Percentiles rank a stretch among this genome's conserved stretches.
Evolutionary conservation across 2,797 vertebrate species (phyloP).

Genomic region (Synaphobranchus kaupii): DNA sequence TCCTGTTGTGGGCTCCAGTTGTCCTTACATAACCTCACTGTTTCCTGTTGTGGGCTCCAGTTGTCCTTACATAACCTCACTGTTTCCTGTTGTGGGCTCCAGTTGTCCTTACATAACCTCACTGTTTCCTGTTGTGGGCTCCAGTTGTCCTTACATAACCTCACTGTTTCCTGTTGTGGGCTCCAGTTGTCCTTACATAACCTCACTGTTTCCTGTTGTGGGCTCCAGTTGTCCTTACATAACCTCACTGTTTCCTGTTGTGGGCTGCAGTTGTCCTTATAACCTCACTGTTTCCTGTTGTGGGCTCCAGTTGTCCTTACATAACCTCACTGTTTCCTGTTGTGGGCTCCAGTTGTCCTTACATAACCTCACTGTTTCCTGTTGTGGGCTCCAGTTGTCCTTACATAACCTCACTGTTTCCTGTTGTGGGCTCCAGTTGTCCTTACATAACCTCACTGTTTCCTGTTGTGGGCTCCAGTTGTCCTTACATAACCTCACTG

Average conservation of each 20-base stretch:
- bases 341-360: not conserved
- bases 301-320: slow-evolving; percentile 37
- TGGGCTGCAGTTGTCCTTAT: not conserved
- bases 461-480: not conserved
- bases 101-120: not conserved
- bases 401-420: too few relatives aligned
- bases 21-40: not conserved
- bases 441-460: too few relatives aligned
- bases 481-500: not conserved
- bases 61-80: slow-evolving; percentile 27
- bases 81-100: not conserved
- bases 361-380: not conserved
- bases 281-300: not conserved
- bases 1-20: not conserved
- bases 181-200: not conserved
- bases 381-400: slow-evolving; percentile 36
- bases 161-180: too few relatives aligned
- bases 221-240: not conserved
- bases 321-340: not conserved
- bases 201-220: too few relatives aligned
- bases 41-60: slow-evolving; percentile 26
- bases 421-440: not conserved
- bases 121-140: not conserved
- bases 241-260: not conserved
- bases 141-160: slow-evolving; percentile 36